Conservation (phyloP, 2,797 vertebrate genomes). For the Arctocebus calabarensis region DNA sequence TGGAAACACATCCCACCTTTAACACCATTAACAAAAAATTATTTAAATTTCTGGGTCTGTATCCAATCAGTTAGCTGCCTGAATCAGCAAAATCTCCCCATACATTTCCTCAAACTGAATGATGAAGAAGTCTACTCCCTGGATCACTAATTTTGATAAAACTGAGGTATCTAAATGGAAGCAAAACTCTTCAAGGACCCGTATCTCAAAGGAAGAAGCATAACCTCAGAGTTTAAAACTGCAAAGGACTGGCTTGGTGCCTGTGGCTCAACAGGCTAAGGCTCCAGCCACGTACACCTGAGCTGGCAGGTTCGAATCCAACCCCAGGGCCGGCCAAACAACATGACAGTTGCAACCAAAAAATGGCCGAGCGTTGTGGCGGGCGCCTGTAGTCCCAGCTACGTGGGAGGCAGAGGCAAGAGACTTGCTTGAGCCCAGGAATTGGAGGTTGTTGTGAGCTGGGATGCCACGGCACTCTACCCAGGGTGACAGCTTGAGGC, state of each 20-base stretch:
- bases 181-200: not conserved
- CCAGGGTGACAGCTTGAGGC: too few species aligned
- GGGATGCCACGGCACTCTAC: too few species aligned
- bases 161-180: not conserved
- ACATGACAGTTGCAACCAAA: too few species aligned
- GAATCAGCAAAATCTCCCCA: slow-evolving; percentile 1
- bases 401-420: too few species aligned
- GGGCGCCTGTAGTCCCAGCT: too few species aligned
- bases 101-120: not conserved
- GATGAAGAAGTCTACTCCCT: not conserved
- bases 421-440: too few species aligned
- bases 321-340: too few species aligned
- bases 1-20: not conserved
- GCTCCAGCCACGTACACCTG: too few species aligned
- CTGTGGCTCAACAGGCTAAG: too few species aligned
- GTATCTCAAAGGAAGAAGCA: slow-evolving; percentile 34
- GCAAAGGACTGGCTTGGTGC: not conserved
- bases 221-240: not conserved
- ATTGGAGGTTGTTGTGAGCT: too few species aligned
- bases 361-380: too few species aligned
- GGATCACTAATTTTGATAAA: slow-evolving; percentile 25
- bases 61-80: not conserved
- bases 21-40: not conserved
- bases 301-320: too few species aligned
- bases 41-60: not conserved